Base-by-base conservation (phyloP, 2,797 vertebrate species). In the Rhinella marina region DNA sequence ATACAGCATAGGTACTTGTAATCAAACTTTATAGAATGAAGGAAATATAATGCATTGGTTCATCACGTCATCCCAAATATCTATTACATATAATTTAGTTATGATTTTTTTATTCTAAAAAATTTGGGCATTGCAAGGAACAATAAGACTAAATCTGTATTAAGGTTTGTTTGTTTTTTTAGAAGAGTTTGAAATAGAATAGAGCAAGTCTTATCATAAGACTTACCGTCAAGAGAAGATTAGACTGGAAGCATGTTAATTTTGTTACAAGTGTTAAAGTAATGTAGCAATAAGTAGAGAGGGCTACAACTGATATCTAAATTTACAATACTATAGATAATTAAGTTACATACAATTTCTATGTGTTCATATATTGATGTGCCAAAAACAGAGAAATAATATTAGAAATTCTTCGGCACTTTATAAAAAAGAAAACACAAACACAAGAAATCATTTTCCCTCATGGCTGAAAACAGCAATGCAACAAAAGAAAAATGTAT, bases 361-460 rank as follows among this genome's bases (percentile, higher is more conserved):
- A 19, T 48, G 21, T n/a, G 29, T 81, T 62, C 50, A 1, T 32
- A 62, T 59, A 79, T 79, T 32, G 77, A 79, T 79, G 25, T 29
- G 23, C 16, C 27, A 79, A 79, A 19, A 80, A 78, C 27, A 23
- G 27, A 48, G 62, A 77, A 25, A 23, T 29, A 50, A 62, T 82
- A 41, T 82, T 72, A 17, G 50, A 79, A 72, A 79, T 54, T 19
- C 64, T 72, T 76, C 27, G 17, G 8, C 25, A 76, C 29, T 61
- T 87, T 32, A 41, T 41, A 41, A 48, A 82, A 82, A 9, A 56
- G 23, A 64, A 84, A 81, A 78, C 2, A 57, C 12, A 27, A 13
- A 68, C 62, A 21, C 5, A 72, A 54, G 61, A 84, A 88, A 79
- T 84, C 64, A 72, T 84, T 88, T 88, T 84, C 62, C 52, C 56